These are phyloP conservation scores for Podiceps cristatus DNA, from an alignment of 2,113 vertebrate genomes.

Conservation along the genomic window DNA sequence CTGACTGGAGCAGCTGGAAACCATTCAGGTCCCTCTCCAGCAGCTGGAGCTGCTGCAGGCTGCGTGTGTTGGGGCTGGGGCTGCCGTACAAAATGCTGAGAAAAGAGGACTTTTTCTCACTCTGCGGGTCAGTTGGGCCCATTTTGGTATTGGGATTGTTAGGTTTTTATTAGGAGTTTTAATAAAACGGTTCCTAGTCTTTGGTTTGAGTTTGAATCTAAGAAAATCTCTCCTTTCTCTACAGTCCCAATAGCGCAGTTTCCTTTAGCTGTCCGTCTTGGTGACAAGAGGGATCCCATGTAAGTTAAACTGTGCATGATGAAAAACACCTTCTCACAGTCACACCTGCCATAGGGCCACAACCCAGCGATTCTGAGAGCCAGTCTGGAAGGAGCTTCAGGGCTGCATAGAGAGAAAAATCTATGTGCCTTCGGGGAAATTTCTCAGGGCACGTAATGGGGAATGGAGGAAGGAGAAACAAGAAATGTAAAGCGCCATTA, in stretches of 20 bases:
- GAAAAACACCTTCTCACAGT: not conserved
- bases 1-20: not conserved
- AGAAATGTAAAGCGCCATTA: not conserved
- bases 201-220: not conserved
- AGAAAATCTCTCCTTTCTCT: not conserved
- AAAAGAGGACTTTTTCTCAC: not conserved
- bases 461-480: constrained; percentile 1
- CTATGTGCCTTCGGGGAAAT: not conserved
- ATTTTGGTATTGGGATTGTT: not conserved
- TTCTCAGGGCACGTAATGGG: not conserved
- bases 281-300: rapidly evolving
- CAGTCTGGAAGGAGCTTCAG: not conserved
- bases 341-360: not conserved
- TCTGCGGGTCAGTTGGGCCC: not conserved
- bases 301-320: not conserved
- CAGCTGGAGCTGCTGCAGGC: not conserved
- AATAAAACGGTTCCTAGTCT: not conserved
- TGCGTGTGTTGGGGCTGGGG: not conserved
- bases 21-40: not conserved
- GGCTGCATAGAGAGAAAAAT: not conserved
- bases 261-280: not conserved
- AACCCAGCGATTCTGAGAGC: not conserved
- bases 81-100: not conserved
- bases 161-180: not conserved
- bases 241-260: not conserved